Percentiles rank a stretch among this genome's conserved stretches.
phyloP scores from a whole-genome alignment of 2,797 vertebrate species.

The Heteromormyrus szaboi region DNA sequence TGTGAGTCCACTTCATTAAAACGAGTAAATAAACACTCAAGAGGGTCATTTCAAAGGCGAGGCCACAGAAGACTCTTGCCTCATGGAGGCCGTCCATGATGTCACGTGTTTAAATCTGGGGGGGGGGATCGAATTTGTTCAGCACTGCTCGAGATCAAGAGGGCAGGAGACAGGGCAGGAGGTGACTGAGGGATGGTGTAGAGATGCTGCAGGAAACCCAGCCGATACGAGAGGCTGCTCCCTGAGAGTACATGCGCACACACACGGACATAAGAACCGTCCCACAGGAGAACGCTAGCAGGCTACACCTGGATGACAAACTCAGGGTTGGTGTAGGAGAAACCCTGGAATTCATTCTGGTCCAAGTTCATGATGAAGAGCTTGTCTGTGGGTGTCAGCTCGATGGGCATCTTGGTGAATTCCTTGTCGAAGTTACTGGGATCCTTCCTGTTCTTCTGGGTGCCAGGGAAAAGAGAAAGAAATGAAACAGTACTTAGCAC shows the following conservation, averaged over 20 bases:
- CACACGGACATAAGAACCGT: background rate
- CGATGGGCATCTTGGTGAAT: conserved; percentile 95
- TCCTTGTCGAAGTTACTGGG: conserved; percentile 97
- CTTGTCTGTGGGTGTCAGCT: conserved; percentile 96
- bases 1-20: conserved; percentile 15
- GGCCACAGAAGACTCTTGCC: conserved; percentile 13
- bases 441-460: conserved; percentile 86
- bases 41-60: background rate
- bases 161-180: background rate
- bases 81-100: conserved; percentile 9
- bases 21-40: conserved; percentile 28
- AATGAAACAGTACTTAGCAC: background rate
- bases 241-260: conserved; percentile 8
- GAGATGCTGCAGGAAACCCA: background rate
- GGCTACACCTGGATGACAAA: conserved; percentile 81
- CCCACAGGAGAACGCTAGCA: conserved; percentile 23
- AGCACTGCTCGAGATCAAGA: background rate
- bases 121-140: conserved; percentile 3
- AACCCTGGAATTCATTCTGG: conserved; percentile 97
- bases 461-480: conserved; percentile 24
- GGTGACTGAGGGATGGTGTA: background rate
- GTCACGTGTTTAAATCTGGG: conserved; percentile 9
- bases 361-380: conserved; percentile 99
- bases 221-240: background rate
- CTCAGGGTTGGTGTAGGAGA: conserved; percentile 97